These are phyloP conservation scores for Theristicus caerulescens DNA, from an alignment of 2,113 vertebrate species.

Conservation along the genomic window DNA sequence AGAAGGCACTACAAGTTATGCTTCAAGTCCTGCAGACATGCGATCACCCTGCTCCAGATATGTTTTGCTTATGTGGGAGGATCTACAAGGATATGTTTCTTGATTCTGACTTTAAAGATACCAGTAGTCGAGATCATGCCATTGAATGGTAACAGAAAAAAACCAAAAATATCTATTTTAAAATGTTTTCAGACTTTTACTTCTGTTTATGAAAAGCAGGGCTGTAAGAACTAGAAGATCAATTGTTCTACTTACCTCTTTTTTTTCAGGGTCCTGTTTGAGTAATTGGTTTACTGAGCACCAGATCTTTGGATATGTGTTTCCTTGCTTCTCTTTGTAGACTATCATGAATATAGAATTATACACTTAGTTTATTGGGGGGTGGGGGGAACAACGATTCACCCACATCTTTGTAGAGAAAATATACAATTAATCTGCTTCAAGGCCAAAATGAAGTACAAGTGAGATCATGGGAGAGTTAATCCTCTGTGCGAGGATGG, in stretches of 20 bases:
- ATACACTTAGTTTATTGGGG: background rate
- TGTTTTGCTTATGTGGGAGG: slow-evolving; percentile 95
- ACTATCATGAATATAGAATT: background rate
- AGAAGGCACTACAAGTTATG: slow-evolving; percentile 89
- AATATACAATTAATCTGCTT: background rate
- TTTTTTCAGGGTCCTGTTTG: background rate
- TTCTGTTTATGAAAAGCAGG: background rate
- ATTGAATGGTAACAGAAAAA: slow-evolving; percentile 85
- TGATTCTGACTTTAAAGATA: slow-evolving; percentile 90
- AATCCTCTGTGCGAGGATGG: background rate
- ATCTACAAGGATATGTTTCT: slow-evolving; percentile 98
- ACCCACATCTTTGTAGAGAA: background rate
- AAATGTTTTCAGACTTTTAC: background rate
- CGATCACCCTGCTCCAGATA: slow-evolving; percentile 89
- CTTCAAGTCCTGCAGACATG: slow-evolving; percentile 87
- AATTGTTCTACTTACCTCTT: background rate
- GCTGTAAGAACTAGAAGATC: background rate
- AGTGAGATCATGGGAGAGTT: fast-evolving
- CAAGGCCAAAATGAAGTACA: background rate
- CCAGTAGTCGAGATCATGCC: slow-evolving; percentile 84
- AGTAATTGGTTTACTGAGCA: background rate
- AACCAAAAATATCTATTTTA: background rate
- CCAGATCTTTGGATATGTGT: background rate
- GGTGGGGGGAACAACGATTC: background rate
- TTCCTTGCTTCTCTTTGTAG: background rate